Conservation (phyloP, 2,113 vertebrate species). For the Pelusios castaneus region DNA sequence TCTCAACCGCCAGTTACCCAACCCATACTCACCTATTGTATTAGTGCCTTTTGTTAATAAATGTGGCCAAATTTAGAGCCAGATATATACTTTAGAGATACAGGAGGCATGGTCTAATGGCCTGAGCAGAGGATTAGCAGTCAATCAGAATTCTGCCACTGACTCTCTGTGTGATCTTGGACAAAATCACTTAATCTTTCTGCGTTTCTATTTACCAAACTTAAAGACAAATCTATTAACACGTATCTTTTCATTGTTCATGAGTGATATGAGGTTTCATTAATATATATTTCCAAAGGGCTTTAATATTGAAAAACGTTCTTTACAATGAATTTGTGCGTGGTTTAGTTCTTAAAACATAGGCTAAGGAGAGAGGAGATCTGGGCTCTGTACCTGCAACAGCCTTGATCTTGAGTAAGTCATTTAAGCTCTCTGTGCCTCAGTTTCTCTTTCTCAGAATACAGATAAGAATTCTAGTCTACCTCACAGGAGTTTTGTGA, state of each 20-base stretch:
- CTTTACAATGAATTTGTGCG: background rate
- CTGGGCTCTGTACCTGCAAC: background rate
- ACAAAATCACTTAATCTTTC: background rate
- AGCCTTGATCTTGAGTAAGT: background rate
- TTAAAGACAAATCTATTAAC: background rate
- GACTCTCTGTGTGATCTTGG: background rate
- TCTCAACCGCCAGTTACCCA: no score
- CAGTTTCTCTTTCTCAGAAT: background rate
- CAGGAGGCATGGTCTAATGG: background rate
- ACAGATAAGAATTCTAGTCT: background rate
- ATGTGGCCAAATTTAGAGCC: background rate
- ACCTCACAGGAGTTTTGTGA: background rate
- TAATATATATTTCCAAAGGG: background rate
- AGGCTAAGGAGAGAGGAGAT: background rate
- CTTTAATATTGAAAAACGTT: background rate
- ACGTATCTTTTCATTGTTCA: conserved; percentile 24
- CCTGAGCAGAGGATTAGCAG: background rate
- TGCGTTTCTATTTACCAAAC: background rate
- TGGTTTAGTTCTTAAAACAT: background rate
- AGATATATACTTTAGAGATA: background rate
- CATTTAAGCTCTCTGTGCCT: background rate
- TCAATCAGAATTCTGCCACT: background rate
- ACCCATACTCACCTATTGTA: fast-evolving
- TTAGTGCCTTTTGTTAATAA: background rate
- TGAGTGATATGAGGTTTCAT: background rate